Conservation (phyloP, 2,797 vertebrate species). For the Rhinichthys osculus region DNA sequence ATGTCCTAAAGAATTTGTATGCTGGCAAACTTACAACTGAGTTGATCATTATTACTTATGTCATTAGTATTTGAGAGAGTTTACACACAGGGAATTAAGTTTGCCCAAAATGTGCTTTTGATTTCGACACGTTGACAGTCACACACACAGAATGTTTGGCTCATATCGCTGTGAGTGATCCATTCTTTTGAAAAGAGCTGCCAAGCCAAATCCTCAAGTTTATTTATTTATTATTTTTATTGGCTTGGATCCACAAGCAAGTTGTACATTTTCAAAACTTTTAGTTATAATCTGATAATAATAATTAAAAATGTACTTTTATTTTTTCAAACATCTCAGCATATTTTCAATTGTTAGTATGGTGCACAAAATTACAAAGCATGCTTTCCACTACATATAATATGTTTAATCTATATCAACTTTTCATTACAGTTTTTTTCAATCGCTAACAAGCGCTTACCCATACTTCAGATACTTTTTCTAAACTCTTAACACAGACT, state of each 20-base stretch:
- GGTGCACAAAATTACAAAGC: background rate
- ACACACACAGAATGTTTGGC: background rate
- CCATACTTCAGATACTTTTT: no score
- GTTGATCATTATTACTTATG: constrained; percentile 22
- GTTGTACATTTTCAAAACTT: background rate
- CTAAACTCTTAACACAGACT: no score
- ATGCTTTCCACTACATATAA: background rate
- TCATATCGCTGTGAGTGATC: background rate
- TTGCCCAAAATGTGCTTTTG: constrained; percentile 48
- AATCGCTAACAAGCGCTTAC: no score
- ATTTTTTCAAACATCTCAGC: background rate
- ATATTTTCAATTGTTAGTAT: background rate
- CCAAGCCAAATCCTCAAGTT: background rate
- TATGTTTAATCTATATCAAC: background rate
- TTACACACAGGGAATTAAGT: constrained; percentile 30
- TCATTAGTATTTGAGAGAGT: constrained; percentile 36
- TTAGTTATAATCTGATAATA: background rate
- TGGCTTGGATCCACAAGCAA: background rate
- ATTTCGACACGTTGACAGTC: constrained; percentile 37
- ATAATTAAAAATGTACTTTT: background rate
- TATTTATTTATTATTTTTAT: no score
- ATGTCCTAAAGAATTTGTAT: background rate
- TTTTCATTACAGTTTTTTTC: no score
- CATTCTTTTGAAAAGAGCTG: background rate
- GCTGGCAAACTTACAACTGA: background rate